Conservation (phyloP, 2,113 vertebrate genomes). For the Saccopteryx bilineata region DNA sequence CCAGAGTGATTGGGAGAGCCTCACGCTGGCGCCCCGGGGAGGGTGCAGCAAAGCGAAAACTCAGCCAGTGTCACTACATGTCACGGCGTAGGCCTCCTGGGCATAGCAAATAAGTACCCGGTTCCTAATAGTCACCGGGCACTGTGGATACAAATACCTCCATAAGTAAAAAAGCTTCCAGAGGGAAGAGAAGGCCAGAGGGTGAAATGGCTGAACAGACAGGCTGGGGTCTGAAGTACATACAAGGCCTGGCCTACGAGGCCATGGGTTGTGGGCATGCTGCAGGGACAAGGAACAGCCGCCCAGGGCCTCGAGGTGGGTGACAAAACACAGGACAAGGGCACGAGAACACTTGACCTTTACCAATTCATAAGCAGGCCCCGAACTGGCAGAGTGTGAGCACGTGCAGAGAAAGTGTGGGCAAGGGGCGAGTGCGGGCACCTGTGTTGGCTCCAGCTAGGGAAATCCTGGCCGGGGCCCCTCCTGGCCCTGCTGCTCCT, state of each 20-base stretch:
- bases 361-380: background rate
- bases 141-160: background rate
- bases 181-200: background rate
- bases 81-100: rapidly evolving
- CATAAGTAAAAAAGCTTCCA: background rate
- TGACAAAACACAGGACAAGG: background rate
- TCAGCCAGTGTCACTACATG: background rate
- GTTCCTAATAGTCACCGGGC: background rate
- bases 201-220: background rate
- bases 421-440: no score
- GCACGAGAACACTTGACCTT: background rate
- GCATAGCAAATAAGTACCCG: background rate
- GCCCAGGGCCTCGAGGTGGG: background rate
- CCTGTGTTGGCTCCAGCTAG: rapidly evolving
- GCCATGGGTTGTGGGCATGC: background rate
- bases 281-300: background rate
- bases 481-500: background rate
- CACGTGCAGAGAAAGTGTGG: background rate
- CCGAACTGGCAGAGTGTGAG: background rate
- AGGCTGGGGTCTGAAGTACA: background rate
- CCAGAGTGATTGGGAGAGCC: background rate
- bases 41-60: background rate
- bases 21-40: rapidly evolving
- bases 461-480: background rate
- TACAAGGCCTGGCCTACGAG: rapidly evolving